A percentile compares a stretch with the other conserved stretches of the same genome.
Evolutionary conservation across 2,888 invertebrate species (phyloP).

Genomic region (Dasypolia templi): DNA sequence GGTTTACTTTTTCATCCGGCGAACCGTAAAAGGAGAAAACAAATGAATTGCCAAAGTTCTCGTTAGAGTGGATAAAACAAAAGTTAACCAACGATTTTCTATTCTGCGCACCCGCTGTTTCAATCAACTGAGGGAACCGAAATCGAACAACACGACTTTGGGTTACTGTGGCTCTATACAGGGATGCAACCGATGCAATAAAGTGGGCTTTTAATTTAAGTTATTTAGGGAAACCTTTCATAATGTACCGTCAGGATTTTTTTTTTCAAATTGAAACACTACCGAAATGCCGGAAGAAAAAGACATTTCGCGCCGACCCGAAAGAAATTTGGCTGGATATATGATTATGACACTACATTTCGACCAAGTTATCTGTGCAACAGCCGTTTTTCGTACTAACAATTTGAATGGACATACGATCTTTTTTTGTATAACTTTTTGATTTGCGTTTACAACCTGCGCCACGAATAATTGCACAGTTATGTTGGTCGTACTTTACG

Average conservation of each 20-base stretch:
- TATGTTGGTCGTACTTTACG: no score
- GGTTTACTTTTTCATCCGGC: conserved; percentile 69
- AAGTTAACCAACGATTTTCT: conserved; percentile 79
- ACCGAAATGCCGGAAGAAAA: background rate
- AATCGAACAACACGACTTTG: conserved; percentile 70
- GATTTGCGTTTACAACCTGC: no score
- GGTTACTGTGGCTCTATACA: conserved; percentile 38
- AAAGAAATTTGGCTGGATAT: background rate
- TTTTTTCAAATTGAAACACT: background rate
- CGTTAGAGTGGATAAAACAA: conserved; percentile 72
- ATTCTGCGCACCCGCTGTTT: conserved; percentile 80
- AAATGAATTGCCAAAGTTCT: conserved; percentile 77
- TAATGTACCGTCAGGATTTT: background rate
- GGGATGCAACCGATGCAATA: conserved; percentile 20
- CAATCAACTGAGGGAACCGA: conserved; percentile 78
- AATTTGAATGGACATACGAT: no score
- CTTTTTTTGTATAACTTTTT: no score
- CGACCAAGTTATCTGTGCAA: no score
- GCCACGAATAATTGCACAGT: no score
- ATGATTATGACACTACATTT: background rate
- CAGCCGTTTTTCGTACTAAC: no score
- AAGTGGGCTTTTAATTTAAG: conserved; percentile 21
- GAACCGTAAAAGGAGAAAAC: conserved; percentile 70
- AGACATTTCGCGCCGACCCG: background rate
- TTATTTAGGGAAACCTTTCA: background rate